Evolutionary conservation across 92 coral and sea anemone genomes (phyloP).

Genomic region (Porites divaricata): DNA sequence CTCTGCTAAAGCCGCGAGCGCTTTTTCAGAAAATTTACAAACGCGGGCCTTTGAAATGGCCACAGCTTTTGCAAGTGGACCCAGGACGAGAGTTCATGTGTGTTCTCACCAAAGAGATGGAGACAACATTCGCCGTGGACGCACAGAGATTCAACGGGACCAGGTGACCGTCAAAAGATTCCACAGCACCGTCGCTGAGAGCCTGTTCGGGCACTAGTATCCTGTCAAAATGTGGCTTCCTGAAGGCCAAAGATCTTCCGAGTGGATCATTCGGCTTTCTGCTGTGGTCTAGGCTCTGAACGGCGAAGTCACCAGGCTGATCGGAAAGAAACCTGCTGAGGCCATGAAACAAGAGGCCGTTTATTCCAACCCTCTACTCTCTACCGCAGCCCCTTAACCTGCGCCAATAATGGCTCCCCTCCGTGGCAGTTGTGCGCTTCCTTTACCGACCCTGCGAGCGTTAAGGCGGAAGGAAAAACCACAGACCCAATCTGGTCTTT

Average conservation of each 20-base stretch:
- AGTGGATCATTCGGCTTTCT: neutral
- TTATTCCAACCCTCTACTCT: neutral
- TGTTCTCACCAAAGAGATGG: neutral
- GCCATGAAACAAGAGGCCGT: neutral
- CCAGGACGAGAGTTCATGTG: constrained; percentile 34
- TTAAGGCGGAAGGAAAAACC: constrained; percentile 28
- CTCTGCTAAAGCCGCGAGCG: constrained; percentile 17
- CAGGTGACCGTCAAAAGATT: neutral
- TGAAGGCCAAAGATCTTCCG: neutral
- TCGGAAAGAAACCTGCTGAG: neutral
- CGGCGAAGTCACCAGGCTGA: neutral
- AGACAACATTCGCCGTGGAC: neutral
- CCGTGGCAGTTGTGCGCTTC: neutral
- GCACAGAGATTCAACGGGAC: neutral
- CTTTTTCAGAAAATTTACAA: constrained; percentile 29
- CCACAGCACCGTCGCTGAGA: neutral
- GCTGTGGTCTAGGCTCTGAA: neutral
- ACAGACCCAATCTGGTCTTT: constrained; percentile 43
- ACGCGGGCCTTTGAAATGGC: too few relatives aligned
- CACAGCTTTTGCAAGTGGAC: too few relatives aligned
- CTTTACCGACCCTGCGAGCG: constrained; percentile 18
- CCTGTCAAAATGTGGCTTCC: neutral
- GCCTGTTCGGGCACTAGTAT: neutral
- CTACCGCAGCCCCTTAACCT: neutral
- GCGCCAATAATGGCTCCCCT: neutral